These are phyloP conservation scores for Leucophenga montana DNA, from an alignment of 2,888 invertebrate genomes.

Conservation along the genomic window DNA sequence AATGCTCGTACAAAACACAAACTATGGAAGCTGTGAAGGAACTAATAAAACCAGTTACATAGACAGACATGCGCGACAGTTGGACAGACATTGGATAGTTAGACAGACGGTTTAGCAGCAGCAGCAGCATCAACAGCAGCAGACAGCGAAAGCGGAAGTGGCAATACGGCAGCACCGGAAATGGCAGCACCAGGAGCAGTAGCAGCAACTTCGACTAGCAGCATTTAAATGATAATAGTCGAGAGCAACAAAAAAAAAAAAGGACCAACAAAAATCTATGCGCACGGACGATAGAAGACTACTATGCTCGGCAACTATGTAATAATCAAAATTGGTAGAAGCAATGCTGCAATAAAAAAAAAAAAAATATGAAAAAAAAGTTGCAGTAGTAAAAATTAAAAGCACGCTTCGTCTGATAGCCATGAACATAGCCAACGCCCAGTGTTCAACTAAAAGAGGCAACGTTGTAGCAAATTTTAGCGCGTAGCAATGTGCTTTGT, in stretches of 20 bases:
- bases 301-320: neutral
- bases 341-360: constrained; percentile 26
- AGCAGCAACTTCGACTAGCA: constrained; percentile 10
- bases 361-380: constrained; percentile 13
- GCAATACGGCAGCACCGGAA: constrained; percentile 9
- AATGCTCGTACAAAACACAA: neutral
- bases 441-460: neutral
- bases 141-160: constrained; percentile 2
- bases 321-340: constrained; percentile 12
- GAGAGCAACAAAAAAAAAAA: neutral
- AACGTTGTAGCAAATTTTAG: constrained; percentile 9
- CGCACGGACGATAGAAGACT: neutral
- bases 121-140: neutral
- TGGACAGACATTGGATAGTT: neutral
- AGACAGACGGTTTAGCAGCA: neutral
- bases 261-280: constrained; percentile 14
- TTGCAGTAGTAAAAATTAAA: constrained; percentile 11
- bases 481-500: constrained; percentile 2
- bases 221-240: constrained; percentile 32
- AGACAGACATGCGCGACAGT: constrained; percentile 1
- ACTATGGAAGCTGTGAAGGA: constrained; percentile 13
- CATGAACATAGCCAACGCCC: neutral
- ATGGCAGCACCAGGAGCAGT: constrained; percentile 2
- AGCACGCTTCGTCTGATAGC: neutral
- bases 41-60: constrained; percentile 17